A percentile compares a stretch with the other conserved stretches of the same genome.
These are phyloP conservation scores for Emberiza fucata DNA, from an alignment of 2,113 vertebrate genomes.

Conservation along the genomic window DNA sequence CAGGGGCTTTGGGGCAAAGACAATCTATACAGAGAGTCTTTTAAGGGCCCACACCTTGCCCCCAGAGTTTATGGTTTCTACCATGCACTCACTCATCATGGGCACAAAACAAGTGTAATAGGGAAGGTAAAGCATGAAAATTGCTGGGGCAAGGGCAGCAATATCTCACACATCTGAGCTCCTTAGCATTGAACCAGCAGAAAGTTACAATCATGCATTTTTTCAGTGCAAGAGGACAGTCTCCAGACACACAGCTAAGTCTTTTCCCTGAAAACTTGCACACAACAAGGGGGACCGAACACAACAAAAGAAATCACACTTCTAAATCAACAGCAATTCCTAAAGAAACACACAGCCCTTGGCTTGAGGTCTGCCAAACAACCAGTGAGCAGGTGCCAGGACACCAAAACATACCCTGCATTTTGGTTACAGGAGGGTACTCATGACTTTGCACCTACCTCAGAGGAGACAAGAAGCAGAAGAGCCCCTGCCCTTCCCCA, in stretches of 20 bases:
- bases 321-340: neutral
- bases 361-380: neutral
- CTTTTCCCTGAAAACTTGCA: neutral
- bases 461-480: fast-evolving
- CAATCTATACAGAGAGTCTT: neutral
- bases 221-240: neutral
- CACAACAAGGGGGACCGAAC: neutral
- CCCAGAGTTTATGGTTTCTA: neutral
- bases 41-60: neutral
- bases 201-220: neutral
- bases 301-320: neutral
- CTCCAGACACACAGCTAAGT: neutral
- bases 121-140: neutral
- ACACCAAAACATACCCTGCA: neutral
- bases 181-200: neutral
- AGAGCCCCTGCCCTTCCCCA: fast-evolving
- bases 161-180: neutral
- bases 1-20: neutral
- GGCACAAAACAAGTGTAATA: neutral
- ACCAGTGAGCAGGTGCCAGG: neutral
- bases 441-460: neutral
- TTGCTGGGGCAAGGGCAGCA: neutral
- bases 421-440: neutral
- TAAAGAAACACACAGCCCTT: neutral
- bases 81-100: neutral